Base-by-base conservation (phyloP, 2,888 invertebrate species). In the Belgica antarctica region DNA sequence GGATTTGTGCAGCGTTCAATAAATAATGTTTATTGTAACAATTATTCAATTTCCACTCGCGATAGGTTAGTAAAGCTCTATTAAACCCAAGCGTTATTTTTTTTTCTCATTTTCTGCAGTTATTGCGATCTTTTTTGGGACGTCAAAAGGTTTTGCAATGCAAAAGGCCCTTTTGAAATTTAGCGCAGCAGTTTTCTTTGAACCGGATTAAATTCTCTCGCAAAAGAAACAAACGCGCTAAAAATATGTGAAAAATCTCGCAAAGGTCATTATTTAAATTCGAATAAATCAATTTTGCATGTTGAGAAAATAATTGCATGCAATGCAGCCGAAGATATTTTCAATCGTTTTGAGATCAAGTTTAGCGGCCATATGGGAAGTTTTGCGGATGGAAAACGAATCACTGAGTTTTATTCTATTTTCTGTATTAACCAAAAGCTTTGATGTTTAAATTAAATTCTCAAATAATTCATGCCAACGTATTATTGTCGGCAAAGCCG, bases 61-160 rank as follows among this genome's bases (percentile, higher is more conserved):
- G 59, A 59, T 59, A 59, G 59, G 59, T 59, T 22, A 59, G 59
- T 59, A 59, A 27, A 59, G 27, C 59, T 59, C 59, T 59, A 59
- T 59, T 59, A 59, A 59, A 25, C 19, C 27, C 27, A 15, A n/a
- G 59, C 24, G 12, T 27, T 27, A 25, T 12, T 15, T 12, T 15
- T 12, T 15, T 12, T 12, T 52, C 27, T 10, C 59, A 59, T 59
- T 59, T 25, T 27, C 59, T 52, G 22, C 52, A 19, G 5, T 22
- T 52, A 31, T 31, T 46, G 8, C 2, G n/a, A 59, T 59, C 25
- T n/a, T 10, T 2, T 59, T 59, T 22, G 10, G 15, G 25, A 59
- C 59, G 24, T 27, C 22, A 19, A 59, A 19, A n/a, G 25, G 22
- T 59, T 59, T 24, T 25, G 27, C 59, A 59, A 59, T 25, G 1